A percentile compares a stretch with the other conserved stretches of the same genome.
These are phyloP conservation scores for Cistogaster globosa DNA, from an alignment of 2,888 invertebrate species.

Conservation along the genomic window DNA sequence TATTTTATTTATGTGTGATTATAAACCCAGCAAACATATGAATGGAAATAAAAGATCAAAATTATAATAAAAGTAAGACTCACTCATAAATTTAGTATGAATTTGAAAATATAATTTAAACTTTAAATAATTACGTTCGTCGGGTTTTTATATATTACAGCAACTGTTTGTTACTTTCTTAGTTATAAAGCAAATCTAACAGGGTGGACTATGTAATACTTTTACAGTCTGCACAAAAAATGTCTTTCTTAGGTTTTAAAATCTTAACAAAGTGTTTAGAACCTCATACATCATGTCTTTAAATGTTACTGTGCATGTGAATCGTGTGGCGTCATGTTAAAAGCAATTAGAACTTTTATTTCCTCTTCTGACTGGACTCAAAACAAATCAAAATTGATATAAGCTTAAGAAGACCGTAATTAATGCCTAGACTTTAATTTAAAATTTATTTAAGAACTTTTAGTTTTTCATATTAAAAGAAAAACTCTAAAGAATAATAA, in stretches of 20 bases:
- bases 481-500: not conserved
- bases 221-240: no score
- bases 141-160: not conserved
- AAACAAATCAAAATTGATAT: slow-evolving; percentile 47
- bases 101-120: no score
- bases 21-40: slow-evolving; percentile 40
- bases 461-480: slow-evolving; percentile 7
- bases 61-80: no score
- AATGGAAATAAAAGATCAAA: not conserved
- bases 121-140: not conserved
- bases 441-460: slow-evolving; percentile 61
- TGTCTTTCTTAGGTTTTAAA: not conserved
- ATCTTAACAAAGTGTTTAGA: slow-evolving; percentile 51
- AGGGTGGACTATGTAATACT: not conserved
- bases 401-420: not conserved
- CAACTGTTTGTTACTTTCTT: not conserved
- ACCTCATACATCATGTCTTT: slow-evolving; percentile 46
- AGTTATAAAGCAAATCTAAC: not conserved
- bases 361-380: slow-evolving; percentile 31
- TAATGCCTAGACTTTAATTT: slow-evolving; percentile 17
- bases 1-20: not conserved
- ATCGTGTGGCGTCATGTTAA: slow-evolving; percentile 50
- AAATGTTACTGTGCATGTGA: slow-evolving; percentile 1
- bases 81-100: no score
- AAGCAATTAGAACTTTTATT: slow-evolving; percentile 14